phyloP scores from a whole-genome alignment of 1,140 invertebrate genomes.

The Potamilus streckersoni region DNA sequence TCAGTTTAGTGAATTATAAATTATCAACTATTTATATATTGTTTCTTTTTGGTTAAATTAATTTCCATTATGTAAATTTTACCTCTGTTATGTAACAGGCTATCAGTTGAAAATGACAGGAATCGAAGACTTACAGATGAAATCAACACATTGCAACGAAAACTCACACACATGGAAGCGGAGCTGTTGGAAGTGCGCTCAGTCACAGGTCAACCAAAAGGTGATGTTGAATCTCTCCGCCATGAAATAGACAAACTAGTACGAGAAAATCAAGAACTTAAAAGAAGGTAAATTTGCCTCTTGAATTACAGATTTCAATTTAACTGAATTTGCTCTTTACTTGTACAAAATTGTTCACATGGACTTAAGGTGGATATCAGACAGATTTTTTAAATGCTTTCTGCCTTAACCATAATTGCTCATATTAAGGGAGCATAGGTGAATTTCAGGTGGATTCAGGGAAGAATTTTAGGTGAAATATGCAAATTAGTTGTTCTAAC shows the following conservation, averaged over 20 bases:
- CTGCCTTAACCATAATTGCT: no score
- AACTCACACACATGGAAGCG: conserved; percentile 30
- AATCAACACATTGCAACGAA: conserved; percentile 37
- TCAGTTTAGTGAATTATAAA: not conserved
- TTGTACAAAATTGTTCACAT: not conserved
- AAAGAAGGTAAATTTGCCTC: conserved; percentile 41
- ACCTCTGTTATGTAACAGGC: conserved; percentile 23
- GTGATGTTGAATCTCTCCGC: conserved; percentile 38
- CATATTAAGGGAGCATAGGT: no score
- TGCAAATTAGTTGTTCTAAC: not conserved
- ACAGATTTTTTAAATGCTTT: no score
- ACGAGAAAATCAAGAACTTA: conserved; percentile 46
- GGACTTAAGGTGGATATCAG: no score
- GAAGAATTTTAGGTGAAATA: not conserved
- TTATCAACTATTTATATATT: not conserved
- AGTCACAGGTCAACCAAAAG: conserved; percentile 14
- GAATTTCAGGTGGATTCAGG: not conserved
- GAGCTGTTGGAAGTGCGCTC: conserved; percentile 38
- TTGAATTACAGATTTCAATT: not conserved
- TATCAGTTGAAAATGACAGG: conserved; percentile 43
- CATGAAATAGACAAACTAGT: conserved; percentile 40
- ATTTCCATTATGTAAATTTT: not conserved
- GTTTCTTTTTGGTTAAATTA: not conserved
- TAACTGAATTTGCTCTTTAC: not conserved
- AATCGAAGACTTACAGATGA: conserved; percentile 43